A percentile compares a stretch with the other conserved stretches of the same genome.
phyloP scores from a whole-genome alignment of 92 coral and sea anemone species.

The Desmophyllum pertusum region DNA sequence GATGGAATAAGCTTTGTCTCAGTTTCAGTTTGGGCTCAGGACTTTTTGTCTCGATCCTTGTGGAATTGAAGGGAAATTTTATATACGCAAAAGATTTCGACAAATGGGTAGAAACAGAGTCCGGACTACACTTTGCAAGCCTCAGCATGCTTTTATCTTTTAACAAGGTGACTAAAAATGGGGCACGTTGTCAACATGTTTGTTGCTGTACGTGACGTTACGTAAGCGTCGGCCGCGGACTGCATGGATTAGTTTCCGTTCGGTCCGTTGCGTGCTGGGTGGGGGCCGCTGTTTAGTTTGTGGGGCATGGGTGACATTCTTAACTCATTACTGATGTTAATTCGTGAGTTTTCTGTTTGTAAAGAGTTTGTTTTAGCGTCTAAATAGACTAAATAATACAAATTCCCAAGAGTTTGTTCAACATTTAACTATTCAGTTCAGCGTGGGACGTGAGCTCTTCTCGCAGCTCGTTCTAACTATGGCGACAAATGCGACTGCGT shows the following conservation, averaged over 20 bases:
- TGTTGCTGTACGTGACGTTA: not conserved
- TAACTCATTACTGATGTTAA: conserved; percentile 8
- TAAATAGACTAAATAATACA: not conserved
- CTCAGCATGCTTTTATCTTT: not conserved
- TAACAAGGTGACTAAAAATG: not conserved
- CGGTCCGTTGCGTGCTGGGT: not conserved
- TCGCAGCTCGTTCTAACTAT: not conserved
- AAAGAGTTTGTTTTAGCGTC: not conserved
- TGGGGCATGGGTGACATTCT: conserved; percentile 7
- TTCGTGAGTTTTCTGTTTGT: not conserved
- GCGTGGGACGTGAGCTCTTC: not conserved
- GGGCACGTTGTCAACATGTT: not conserved
- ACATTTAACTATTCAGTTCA: not conserved
- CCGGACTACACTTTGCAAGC: no score
- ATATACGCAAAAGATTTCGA: not conserved
- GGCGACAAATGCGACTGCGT: not conserved
- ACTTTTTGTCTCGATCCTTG: not conserved
- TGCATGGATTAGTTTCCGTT: not conserved
- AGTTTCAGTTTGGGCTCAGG: not conserved
- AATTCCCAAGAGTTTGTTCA: not conserved
- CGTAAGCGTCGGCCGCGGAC: conserved; percentile 6
- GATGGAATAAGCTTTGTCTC: not conserved
- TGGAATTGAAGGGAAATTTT: not conserved
- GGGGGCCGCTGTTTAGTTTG: not conserved
- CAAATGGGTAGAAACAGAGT: not conserved